Conservation (phyloP, 2,888 invertebrate genomes). For the Trilocha varians region DNA sequence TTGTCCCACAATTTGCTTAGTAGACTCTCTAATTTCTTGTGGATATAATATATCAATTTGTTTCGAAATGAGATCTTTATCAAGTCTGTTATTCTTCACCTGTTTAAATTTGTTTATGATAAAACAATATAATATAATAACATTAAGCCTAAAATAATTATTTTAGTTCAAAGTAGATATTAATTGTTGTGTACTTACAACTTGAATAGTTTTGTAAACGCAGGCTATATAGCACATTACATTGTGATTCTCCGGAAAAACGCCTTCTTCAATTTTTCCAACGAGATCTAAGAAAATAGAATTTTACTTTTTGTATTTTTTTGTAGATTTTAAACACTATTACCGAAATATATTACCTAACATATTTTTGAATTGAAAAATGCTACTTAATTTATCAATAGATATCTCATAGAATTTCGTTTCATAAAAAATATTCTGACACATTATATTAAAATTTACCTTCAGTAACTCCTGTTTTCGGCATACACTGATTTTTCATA, state of each 20-base stretch:
- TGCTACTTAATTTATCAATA: too few species aligned
- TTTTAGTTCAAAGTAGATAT: too few species aligned
- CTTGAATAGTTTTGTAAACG: conserved; percentile 43
- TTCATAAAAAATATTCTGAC: too few species aligned
- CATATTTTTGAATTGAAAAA: too few species aligned
- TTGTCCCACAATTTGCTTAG: conserved; percentile 31
- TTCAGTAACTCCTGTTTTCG: conserved; percentile 69
- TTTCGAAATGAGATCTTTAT: conserved; percentile 40
- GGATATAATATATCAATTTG: conserved; percentile 55
- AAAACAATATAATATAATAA: conserved; percentile 8
- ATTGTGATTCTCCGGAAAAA: conserved; percentile 40
- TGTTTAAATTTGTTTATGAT: too few species aligned
- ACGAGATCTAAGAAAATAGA: conserved; percentile 37
- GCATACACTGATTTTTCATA: conserved; percentile 74
- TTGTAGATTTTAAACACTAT: too few species aligned
- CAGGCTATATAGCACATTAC: conserved; percentile 56
- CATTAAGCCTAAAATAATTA: not conserved
- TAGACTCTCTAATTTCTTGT: conserved; percentile 36
- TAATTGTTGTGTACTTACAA: conserved; percentile 31
- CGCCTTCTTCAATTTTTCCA: conserved; percentile 46
- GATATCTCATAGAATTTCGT: too few species aligned
- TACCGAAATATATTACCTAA: too few species aligned
- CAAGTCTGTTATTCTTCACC: conserved; percentile 49
- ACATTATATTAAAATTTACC: conserved; percentile 45
- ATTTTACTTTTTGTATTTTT: too few species aligned